phyloP scores from a whole-genome alignment of 2,113 vertebrate genomes.

The Emydura subglobosa region DNA sequence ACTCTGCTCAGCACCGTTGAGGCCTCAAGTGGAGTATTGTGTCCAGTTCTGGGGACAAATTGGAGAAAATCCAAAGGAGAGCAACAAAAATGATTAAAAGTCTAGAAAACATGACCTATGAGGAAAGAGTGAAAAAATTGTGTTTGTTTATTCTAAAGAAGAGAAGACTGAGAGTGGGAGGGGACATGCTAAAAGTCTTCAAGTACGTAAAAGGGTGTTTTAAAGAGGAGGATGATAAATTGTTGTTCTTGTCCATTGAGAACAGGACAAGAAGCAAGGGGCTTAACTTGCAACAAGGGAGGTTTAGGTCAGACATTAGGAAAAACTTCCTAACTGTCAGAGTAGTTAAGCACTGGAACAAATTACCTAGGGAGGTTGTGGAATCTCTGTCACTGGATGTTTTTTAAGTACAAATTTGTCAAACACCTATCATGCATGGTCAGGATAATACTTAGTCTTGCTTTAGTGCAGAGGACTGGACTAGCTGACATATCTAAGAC shows the following conservation, averaged over 20 bases:
- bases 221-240: no score
- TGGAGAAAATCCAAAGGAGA: no score
- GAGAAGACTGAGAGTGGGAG: no score
- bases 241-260: background rate
- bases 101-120: no score
- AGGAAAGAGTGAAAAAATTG: no score
- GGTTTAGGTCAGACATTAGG: background rate
- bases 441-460: background rate
- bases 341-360: background rate
- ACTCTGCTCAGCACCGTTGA: no score
- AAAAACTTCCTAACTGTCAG: background rate
- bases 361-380: background rate
- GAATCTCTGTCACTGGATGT: background rate
- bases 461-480: background rate
- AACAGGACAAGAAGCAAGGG: background rate
- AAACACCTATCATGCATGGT: background rate
- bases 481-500: background rate
- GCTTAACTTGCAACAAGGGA: background rate
- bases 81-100: no score
- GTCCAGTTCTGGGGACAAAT: no score
- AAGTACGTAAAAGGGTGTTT: no score
- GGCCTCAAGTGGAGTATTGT: no score
- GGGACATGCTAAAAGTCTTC: no score
- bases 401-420: background rate
- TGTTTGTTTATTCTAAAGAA: no score